Conservation (phyloP, 2,113 vertebrate species). For the Promerops cafer region DNA sequence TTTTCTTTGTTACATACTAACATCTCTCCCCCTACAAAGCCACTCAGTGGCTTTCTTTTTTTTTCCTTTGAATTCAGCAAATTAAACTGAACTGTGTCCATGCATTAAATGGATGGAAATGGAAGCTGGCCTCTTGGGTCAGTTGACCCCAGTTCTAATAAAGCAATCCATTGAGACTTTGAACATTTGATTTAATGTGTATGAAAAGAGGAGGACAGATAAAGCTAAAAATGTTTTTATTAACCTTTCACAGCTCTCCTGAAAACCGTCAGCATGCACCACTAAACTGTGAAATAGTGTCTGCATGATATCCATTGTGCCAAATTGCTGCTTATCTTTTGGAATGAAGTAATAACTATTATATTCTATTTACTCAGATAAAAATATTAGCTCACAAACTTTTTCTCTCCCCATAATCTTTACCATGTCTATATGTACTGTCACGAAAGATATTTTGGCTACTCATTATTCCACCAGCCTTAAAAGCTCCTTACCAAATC, state of each 20-base stretch:
- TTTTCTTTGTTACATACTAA: conserved; percentile 30
- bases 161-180: conserved; percentile 70
- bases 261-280: conserved; percentile 73
- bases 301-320: conserved; percentile 66
- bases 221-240: conserved; percentile 81
- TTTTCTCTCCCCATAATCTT: not conserved
- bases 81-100: conserved; percentile 71
- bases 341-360: conserved; percentile 60
- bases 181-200: conserved; percentile 77
- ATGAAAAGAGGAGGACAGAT: conserved; percentile 66
- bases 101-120: conserved; percentile 72
- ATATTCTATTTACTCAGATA: conserved; percentile 29
- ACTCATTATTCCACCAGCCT: not conserved
- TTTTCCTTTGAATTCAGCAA: conserved; percentile 62
- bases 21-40: not conserved
- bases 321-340: conserved; percentile 53
- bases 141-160: conserved; percentile 67
- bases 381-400: conserved; percentile 21
- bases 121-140: conserved; percentile 64
- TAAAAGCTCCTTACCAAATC: not conserved
- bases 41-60: not conserved
- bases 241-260: conserved; percentile 78
- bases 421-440: not conserved
- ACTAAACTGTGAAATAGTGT: conserved; percentile 87
- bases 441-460: not conserved